Evolutionary conservation across 2,113 vertebrate species (phyloP).

Genomic region (Telmatochromis brichardi): DNA sequence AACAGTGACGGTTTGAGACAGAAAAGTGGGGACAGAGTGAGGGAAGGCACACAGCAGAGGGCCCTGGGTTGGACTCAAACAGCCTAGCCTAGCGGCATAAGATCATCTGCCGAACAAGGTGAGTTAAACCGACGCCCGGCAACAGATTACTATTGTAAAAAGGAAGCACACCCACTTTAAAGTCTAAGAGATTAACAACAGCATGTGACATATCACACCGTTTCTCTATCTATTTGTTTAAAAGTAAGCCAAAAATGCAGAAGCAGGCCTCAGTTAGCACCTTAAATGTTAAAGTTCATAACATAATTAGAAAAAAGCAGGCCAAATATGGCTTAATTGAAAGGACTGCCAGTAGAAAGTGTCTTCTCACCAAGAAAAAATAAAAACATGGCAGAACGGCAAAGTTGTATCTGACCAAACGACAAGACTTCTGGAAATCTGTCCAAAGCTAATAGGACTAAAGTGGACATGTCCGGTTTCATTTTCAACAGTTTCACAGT

Average conservation of each 20-base stretch:
- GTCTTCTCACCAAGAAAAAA: background rate
- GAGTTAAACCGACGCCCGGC: background rate
- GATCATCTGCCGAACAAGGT: background rate
- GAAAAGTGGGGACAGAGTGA: background rate
- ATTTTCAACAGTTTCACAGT: background rate
- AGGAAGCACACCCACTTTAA: background rate
- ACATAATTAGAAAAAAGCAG: accelerated
- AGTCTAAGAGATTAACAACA: background rate
- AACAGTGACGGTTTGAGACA: background rate
- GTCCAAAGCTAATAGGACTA: background rate
- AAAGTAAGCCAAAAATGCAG: background rate
- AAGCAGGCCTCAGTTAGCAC: background rate
- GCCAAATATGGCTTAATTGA: background rate
- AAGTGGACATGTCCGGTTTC: accelerated
- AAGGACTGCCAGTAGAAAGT: background rate
- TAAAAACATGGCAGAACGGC: background rate
- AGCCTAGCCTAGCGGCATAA: background rate
- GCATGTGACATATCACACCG: accelerated
- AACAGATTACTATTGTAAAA: background rate
- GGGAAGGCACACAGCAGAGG: background rate
- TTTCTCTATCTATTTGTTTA: background rate
- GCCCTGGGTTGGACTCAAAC: background rate
- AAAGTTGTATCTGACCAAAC: background rate
- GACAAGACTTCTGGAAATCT: background rate
- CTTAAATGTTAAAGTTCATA: background rate